Evolutionary conservation across 2,113 vertebrate species (phyloP).

Genomic region (Tonatia bakeri): DNA sequence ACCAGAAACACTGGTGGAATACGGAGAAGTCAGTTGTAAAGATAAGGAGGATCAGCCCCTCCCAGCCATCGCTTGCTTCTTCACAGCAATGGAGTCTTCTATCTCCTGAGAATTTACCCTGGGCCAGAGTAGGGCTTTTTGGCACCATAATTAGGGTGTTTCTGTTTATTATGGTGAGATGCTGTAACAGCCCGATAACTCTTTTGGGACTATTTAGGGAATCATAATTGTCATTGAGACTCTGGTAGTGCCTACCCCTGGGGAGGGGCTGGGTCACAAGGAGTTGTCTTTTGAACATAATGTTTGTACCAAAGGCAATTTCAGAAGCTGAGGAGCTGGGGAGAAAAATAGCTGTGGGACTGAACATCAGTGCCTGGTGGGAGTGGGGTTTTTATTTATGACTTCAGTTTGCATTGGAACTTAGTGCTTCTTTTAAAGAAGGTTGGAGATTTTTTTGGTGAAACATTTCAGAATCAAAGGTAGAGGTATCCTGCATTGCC

Average conservation of each 20-base stretch:
- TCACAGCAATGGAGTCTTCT: fast-evolving
- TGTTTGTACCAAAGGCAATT: neutral
- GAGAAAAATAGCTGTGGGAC: fast-evolving
- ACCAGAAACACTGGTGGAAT: neutral
- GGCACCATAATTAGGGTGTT: neutral
- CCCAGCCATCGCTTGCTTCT: fast-evolving
- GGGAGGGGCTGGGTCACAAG: neutral
- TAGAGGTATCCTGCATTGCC: no score
- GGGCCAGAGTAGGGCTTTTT: neutral
- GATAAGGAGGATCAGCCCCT: fast-evolving
- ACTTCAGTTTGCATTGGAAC: neutral
- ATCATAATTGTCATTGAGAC: neutral
- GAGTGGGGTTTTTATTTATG: neutral
- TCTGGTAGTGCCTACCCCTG: neutral
- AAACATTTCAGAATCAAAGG: neutral
- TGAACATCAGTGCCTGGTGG: neutral
- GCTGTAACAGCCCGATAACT: neutral
- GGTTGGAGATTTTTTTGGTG: neutral
- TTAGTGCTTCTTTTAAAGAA: neutral
- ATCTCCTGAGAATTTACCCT: neutral
- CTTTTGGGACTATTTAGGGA: neutral
- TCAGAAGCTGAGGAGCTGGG: neutral
- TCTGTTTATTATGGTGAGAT: neutral
- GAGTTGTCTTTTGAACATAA: neutral
- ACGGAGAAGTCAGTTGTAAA: neutral